Base-by-base conservation (phyloP, 1,140 invertebrate species). In the Onthophagus taurus region DNA sequence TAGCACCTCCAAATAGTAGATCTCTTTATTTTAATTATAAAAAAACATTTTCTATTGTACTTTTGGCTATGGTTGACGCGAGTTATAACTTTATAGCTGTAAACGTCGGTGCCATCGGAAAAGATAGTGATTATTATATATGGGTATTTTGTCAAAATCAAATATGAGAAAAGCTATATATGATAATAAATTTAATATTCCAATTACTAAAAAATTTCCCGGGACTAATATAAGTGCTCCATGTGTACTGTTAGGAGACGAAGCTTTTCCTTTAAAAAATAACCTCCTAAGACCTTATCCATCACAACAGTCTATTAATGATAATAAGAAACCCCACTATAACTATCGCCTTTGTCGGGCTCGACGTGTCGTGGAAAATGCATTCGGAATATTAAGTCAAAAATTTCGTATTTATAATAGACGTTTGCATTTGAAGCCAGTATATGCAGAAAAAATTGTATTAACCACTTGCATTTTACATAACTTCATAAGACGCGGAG, bases 1-100 rank as follows among this genome's bases (percentile, higher is more conserved):
- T 51, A 42, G 38, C 41, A 2, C 64, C 67, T 12, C 3, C 42
- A 14, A 51, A 57, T 30, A 51, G 49, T 47, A 65, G 68, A 19
- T 49, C 55, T 12, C 21, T 50, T 5, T 72, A 49, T 58, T 66
- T 55, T 36, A 72, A 72, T 51, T 69, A 70, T 35, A 71, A 72
- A 39, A 41, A 51, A 2, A 61, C 44, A 20, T 65, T 60, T 47
- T 64, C 60, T 21, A 58, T 69, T 11, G 65, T 71, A 17, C 45
- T 72, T 11, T 49, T 70, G 36, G 66, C 57, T 5, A 20, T 65
- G 11, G 53, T 55, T 11, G 64, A 69, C 54, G 59, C 55, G 4
- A 39, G 66, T 33, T 69, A 67, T 49, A 53, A 57, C 41, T 71
- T 67, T 47, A 49, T 53, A 12, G 49, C 53, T 29, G 47, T 60